These are phyloP conservation scores for Danio aesculapii DNA, from an alignment of 2,797 vertebrate genomes.

Conservation along the genomic window DNA sequence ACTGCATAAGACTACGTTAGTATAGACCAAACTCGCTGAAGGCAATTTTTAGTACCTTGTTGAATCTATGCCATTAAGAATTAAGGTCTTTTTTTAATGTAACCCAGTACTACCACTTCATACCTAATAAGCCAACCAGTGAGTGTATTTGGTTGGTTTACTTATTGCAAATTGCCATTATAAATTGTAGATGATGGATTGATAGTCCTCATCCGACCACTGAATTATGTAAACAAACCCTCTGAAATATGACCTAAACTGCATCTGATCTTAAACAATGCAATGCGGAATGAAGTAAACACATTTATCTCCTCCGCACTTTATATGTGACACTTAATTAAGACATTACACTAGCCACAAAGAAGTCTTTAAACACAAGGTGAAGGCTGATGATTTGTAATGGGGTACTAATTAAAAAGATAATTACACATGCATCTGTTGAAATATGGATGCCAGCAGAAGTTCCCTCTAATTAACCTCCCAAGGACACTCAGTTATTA, in stretches of 20 bases:
- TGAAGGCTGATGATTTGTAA: slow-evolving; percentile 66
- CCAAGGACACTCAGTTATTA: slow-evolving; percentile 61
- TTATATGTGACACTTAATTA: slow-evolving; percentile 59
- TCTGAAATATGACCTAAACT: slow-evolving; percentile 17
- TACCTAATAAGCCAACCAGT: too few species aligned
- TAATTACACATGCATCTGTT: slow-evolving; percentile 68
- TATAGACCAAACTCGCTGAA: too few species aligned
- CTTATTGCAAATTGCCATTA: neutral
- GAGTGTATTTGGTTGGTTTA: neutral
- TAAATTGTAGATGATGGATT: neutral
- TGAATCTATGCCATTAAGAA: too few species aligned
- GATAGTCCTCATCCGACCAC: neutral
- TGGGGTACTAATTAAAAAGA: slow-evolving; percentile 68
- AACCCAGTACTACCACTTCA: too few species aligned
- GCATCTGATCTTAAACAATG: slow-evolving; percentile 20
- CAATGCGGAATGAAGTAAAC: slow-evolving; percentile 44
- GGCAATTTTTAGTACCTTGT: too few species aligned
- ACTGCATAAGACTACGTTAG: too few species aligned
- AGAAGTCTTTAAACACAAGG: slow-evolving; percentile 64
- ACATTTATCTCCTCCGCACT: slow-evolving; percentile 48
- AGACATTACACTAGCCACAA: slow-evolving; percentile 59
- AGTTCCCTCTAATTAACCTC: slow-evolving; percentile 70
- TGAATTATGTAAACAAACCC: slow-evolving; percentile 15
- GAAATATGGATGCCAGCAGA: slow-evolving; percentile 64
- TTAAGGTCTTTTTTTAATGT: too few species aligned